Evolutionary conservation across 2,113 vertebrate genomes (phyloP).

Genomic region (Mormyrus iriodes): DNA sequence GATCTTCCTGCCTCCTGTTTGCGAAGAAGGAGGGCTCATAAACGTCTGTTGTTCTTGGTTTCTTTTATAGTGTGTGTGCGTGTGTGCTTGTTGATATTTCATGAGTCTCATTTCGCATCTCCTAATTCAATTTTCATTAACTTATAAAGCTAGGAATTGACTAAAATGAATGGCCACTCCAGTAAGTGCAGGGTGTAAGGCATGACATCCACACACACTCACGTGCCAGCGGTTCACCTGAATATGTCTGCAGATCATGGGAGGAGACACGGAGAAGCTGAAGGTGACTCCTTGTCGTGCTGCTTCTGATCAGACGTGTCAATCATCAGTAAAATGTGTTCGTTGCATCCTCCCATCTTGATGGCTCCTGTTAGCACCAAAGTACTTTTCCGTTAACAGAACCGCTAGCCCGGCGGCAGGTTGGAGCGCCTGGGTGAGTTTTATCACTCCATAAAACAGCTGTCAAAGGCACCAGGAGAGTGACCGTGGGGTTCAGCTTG

Average conservation of each 20-base stretch:
- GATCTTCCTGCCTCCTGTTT: neutral
- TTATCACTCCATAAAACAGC: neutral
- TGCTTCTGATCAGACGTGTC: neutral
- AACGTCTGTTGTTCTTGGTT: neutral
- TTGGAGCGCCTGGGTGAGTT: neutral
- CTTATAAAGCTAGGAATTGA: neutral
- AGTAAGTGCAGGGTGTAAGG: neutral
- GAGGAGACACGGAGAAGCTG: neutral
- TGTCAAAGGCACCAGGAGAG: neutral
- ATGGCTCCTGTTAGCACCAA: neutral
- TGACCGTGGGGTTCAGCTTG: neutral
- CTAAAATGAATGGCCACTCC: neutral
- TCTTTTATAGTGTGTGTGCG: neutral
- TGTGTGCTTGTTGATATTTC: neutral
- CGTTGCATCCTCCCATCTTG: neutral
- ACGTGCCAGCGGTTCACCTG: neutral
- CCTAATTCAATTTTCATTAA: neutral
- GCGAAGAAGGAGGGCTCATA: neutral
- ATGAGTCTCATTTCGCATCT: neutral
- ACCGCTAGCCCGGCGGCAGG: neutral
- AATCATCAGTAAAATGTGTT: neutral
- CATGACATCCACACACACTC: neutral
- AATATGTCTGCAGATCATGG: neutral
- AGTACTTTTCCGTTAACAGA: neutral
- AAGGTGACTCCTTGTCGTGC: neutral